These are phyloP conservation scores for Tangara arthus DNA, from an alignment of 2,797 vertebrate species.

Conservation along the genomic window DNA sequence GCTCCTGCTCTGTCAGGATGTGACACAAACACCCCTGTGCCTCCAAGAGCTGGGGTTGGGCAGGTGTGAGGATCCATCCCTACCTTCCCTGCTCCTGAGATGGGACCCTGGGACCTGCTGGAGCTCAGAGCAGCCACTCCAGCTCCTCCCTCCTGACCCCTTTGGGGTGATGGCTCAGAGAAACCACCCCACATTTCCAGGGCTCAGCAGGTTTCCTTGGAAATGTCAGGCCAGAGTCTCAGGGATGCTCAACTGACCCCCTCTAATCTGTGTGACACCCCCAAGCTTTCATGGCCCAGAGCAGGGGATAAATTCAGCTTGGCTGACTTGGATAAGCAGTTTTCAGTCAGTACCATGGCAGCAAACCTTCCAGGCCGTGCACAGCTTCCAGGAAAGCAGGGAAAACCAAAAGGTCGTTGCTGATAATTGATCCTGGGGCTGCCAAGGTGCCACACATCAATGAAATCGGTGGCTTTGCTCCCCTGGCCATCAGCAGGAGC, in stretches of 20 bases:
- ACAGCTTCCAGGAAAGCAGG: neutral
- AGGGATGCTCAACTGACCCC: neutral
- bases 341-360: accelerated
- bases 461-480: accelerated
- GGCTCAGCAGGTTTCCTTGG: neutral
- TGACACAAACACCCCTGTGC: neutral
- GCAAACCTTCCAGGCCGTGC: neutral
- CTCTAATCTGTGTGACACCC: neutral
- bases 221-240: neutral
- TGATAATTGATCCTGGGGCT: neutral
- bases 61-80: neutral
- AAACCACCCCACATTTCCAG: accelerated
- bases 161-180: accelerated
- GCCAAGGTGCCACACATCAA: accelerated
- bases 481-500: neutral
- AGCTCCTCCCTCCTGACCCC: neutral
- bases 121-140: neutral
- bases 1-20: neutral
- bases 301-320: neutral
- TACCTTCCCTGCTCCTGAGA: neutral
- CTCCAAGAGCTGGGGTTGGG: neutral
- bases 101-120: neutral
- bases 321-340: neutral
- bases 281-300: neutral
- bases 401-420: neutral